Percentiles rank a stretch among this genome's conserved stretches.
Evolutionary conservation across 2,113 vertebrate genomes (phyloP).

Genomic region (Craseonycteris thonglongyai): DNA sequence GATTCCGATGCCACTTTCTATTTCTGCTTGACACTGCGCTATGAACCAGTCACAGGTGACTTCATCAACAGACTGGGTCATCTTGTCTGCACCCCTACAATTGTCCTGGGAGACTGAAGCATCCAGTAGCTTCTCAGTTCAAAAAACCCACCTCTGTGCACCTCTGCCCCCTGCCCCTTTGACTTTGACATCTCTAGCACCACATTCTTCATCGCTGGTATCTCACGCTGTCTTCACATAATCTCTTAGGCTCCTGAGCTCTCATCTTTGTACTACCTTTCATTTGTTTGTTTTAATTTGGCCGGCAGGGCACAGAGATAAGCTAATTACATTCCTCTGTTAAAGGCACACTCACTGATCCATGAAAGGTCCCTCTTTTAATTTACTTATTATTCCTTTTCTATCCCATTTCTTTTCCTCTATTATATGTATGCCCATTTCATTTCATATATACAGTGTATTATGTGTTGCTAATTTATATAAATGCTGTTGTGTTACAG

Average conservation of each 20-base stretch:
- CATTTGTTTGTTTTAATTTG: neutral
- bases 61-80: rapidly evolving
- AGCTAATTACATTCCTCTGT: neutral
- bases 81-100: neutral
- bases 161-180: neutral
- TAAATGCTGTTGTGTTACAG: neutral
- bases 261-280: neutral
- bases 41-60: neutral
- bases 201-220: neutral
- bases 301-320: neutral
- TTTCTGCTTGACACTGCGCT: neutral
- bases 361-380: neutral
- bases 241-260: neutral
- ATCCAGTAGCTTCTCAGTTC: rapidly evolving
- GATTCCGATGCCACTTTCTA: neutral
- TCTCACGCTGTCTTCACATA: neutral
- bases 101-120: neutral
- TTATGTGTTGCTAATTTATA: neutral
- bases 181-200: neutral
- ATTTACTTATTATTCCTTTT: neutral
- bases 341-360: neutral
- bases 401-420: too few species aligned
- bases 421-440: neutral
- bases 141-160: neutral
- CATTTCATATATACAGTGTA: neutral